Evolutionary conservation across 2,113 vertebrate genomes (phyloP), one percentile per base, ranked within the genome.

Genomic region (Phainopepla nitens): DNA sequence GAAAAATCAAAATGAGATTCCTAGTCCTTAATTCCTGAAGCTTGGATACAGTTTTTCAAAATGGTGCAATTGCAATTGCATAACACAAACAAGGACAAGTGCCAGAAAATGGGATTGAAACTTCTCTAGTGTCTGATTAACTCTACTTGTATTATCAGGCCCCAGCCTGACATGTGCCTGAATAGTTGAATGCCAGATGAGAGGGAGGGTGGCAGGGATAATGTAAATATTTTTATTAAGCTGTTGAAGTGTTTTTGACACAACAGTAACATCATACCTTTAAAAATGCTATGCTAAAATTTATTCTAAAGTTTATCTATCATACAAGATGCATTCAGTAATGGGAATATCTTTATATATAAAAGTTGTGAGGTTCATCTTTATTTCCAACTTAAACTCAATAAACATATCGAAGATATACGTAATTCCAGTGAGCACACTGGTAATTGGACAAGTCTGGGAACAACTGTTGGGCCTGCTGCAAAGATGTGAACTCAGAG

Each of bases 111-210:
- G 25, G 3, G 36, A 85, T 4, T 82, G 84, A 95, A 95, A 83
- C 25, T 76, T 82, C 71, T 77, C 42, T 61, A n/a, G 76, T 56
- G 77, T 58, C 82, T 82, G 94, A 93, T 25, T 89, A 88, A 89
- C 61, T 91, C 57, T 85, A 60, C 87, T 91, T 95, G 91, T 93
- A 94, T 39, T 95, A 91, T 95, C 93, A 97, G 84, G 93, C 47
- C 91, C 82, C 72, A 92, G 89, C 83, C 51, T 96, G 93, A 94
- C 45, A 70, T 62, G 47, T 44, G 75, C 58, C 75, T 58, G 25
- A 82, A 87, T 12, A 87, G 35, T 35, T 82, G 85, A 91, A 90
- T 70, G 53, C 66, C 78, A 94, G 78, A 95, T 62, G 82, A 91
- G 78, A 62, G 66, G 22, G 42, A 89, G 94, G 64, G 89, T 82